Evolutionary conservation across 2,797 vertebrate species (phyloP).

Genomic region (Pangasius sanitwongsei): DNA sequence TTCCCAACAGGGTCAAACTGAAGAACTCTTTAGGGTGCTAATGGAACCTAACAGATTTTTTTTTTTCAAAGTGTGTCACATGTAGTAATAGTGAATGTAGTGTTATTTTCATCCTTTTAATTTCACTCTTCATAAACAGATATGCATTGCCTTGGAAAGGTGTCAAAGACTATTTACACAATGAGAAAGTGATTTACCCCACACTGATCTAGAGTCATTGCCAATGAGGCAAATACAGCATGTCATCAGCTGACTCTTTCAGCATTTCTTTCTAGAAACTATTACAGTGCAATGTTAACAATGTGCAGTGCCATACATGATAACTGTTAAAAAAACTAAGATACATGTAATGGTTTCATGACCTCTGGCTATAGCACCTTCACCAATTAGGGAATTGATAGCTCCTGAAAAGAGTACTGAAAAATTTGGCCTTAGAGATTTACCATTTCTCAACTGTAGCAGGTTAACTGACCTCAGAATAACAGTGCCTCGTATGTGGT

Average conservation of each 20-base stretch:
- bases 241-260: background rate
- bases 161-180: slow-evolving; percentile 18
- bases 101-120: slow-evolving; percentile 1
- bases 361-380: background rate
- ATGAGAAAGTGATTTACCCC: slow-evolving; percentile 26
- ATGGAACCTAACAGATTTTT: background rate
- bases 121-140: slow-evolving; percentile 21
- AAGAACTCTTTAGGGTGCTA: slow-evolving; percentile 23
- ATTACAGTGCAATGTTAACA: slow-evolving; percentile 38
- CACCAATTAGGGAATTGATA: slow-evolving; percentile 13
- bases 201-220: slow-evolving; percentile 54
- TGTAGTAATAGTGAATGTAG: slow-evolving; percentile 31
- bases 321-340: background rate
- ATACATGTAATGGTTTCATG: background rate
- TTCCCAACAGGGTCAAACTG: slow-evolving; percentile 8
- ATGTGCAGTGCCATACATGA: slow-evolving; percentile 25
- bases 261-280: slow-evolving; percentile 28
- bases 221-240: slow-evolving; percentile 48
- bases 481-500: slow-evolving; percentile 51
- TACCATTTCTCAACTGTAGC: slow-evolving; percentile 48
- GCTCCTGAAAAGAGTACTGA: background rate
- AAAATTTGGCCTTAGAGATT: slow-evolving; percentile 43
- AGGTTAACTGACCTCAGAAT: slow-evolving; percentile 42
- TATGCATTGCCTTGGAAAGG: slow-evolving; percentile 36
- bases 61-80: background rate